These are phyloP conservation scores for Puffinus mauretanicus DNA, from an alignment of 2,113 vertebrate species.

Conservation along the genomic window DNA sequence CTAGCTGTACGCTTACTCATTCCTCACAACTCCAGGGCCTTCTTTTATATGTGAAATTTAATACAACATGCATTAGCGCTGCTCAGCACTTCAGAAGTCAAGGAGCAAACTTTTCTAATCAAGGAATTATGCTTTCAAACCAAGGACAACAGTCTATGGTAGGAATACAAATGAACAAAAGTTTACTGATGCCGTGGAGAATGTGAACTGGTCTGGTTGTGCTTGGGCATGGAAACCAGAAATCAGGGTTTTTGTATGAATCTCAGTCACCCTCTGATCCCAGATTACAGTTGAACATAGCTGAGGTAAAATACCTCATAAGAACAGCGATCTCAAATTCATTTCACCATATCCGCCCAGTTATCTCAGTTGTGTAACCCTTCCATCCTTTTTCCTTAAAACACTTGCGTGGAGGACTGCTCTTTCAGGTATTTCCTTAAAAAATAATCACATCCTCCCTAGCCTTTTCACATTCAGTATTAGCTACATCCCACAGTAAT, in stretches of 20 bases:
- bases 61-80: not conserved
- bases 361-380: not conserved
- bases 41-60: slow-evolving; percentile 36
- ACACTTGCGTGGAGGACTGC: accelerated
- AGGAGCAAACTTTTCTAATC: slow-evolving; percentile 13
- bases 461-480: not conserved
- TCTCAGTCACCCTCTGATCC: not conserved
- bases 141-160: not conserved
- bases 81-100: not conserved
- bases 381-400: not conserved
- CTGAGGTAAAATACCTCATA: not conserved
- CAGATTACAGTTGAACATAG: not conserved
- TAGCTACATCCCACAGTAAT: not conserved
- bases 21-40: not conserved
- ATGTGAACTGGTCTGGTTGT: not conserved
- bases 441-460: not conserved
- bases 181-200: not conserved
- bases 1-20: not conserved
- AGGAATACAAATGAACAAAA: not conserved
- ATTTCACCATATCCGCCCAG: not conserved
- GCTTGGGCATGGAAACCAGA: not conserved
- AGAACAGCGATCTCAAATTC: not conserved
- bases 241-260: not conserved
- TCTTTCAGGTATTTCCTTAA: not conserved
- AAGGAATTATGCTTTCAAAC: slow-evolving; percentile 1